These are phyloP conservation scores for Dasyornis broadbenti DNA, from an alignment of 2,113 vertebrate species.

Conservation along the genomic window DNA sequence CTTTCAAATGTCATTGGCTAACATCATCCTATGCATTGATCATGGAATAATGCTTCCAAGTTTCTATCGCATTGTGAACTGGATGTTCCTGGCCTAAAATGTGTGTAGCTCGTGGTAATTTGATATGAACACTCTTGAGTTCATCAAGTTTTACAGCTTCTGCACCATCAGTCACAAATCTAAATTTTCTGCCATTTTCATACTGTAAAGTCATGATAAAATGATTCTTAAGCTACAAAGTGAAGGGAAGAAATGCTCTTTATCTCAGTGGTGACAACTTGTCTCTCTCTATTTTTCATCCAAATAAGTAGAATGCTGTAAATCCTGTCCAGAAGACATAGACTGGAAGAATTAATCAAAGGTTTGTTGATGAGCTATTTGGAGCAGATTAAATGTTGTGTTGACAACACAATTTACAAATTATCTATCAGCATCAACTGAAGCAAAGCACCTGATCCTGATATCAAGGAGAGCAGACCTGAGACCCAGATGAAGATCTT, in stretches of 20 bases:
- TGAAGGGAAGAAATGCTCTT: constrained; percentile 19
- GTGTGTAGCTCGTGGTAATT: neutral
- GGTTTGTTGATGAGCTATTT: constrained; percentile 73
- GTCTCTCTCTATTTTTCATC: constrained; percentile 71
- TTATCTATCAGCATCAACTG: constrained; percentile 67
- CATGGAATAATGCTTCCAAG: neutral
- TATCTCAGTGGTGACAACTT: constrained; percentile 57
- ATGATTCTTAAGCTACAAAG: constrained; percentile 21
- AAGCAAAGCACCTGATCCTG: neutral
- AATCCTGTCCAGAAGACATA: constrained; percentile 71
- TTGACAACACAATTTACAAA: constrained; percentile 74
- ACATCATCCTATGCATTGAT: constrained; percentile 16
- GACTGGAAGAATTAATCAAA: constrained; percentile 76
- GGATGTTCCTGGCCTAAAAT: neutral
- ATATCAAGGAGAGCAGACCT: neutral
- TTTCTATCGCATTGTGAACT: constrained; percentile 2
- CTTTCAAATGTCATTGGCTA: constrained; percentile 55
- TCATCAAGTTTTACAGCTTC: constrained; percentile 3
- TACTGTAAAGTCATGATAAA: constrained; percentile 45
- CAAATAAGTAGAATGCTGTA: constrained; percentile 68
- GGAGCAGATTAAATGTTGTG: constrained; percentile 72
- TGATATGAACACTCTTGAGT: neutral
- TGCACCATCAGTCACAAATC: constrained; percentile 12
- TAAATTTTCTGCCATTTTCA: constrained; percentile 48
- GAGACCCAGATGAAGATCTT: neutral